phyloP scores from a whole-genome alignment of 2,888 invertebrate genomes.

The Epirrhoe alternata region DNA sequence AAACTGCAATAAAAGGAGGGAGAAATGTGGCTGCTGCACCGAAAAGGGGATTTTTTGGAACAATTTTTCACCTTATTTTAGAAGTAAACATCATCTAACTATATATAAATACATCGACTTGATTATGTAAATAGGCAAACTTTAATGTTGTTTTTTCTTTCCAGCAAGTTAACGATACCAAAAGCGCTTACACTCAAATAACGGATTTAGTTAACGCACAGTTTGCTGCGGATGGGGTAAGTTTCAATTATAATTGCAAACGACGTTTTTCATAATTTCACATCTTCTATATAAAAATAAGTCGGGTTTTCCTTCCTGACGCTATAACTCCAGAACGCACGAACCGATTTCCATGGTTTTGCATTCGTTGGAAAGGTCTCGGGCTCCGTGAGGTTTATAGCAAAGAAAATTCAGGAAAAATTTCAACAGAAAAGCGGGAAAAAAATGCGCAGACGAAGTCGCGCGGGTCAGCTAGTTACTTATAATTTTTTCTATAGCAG shows the following conservation, averaged over 20 bases:
- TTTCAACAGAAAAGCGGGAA: no score
- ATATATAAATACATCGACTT: background rate
- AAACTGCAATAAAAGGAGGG: constrained; percentile 61
- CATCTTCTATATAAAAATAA: no score
- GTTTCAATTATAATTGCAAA: constrained; percentile 44
- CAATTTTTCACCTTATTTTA: constrained; percentile 76
- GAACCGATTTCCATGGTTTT: no score
- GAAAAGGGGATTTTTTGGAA: constrained; percentile 81
- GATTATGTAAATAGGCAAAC: constrained; percentile 4
- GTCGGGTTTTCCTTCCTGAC: no score
- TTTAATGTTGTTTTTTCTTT: constrained; percentile 47
- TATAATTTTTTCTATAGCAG: no score
- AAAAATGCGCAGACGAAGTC: no score
- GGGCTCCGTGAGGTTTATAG: no score
- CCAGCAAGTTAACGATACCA: constrained; percentile 82
- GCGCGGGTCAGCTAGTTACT: no score
- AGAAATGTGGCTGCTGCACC: constrained; percentile 64
- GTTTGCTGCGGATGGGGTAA: constrained; percentile 75
- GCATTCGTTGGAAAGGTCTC: no score
- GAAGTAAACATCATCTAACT: constrained; percentile 63
- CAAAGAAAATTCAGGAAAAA: no score
- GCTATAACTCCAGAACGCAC: no score
- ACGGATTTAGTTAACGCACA: constrained; percentile 73
- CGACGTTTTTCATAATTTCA: no score
- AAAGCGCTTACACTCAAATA: constrained; percentile 80